Evolutionary conservation across 2,797 vertebrate genomes (phyloP).

Genomic region (Pteropus rufus): DNA sequence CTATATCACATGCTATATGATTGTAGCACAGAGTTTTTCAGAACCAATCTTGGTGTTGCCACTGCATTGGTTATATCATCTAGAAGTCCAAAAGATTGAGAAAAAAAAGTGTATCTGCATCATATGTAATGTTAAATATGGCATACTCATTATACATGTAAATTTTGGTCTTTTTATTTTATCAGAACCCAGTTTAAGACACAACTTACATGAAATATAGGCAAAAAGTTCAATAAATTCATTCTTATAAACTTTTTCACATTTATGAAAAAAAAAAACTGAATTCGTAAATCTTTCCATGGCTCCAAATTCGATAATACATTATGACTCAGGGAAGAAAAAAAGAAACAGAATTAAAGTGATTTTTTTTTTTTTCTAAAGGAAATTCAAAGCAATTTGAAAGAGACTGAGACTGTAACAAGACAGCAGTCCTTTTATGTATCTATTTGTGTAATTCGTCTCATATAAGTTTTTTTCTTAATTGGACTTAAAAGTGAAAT

Average conservation of each 20-base stretch:
- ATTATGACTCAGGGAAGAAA: not conserved
- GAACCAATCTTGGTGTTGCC: not conserved
- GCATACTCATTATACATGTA: not conserved
- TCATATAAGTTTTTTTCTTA: not conserved
- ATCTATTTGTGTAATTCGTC: slow-evolving; percentile 19
- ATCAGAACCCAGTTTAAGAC: not conserved
- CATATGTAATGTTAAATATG: not conserved
- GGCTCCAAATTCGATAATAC: not conserved
- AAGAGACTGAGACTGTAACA: not conserved
- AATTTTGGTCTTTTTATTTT: not conserved
- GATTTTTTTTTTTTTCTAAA: not conserved
- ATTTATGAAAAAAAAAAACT: not conserved
- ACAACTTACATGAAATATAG: not conserved
- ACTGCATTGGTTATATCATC: not conserved
- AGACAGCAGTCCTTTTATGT: not conserved
- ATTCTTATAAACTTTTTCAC: not conserved
- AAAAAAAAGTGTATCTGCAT: not conserved
- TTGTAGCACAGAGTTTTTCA: not conserved
- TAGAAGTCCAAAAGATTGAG: not conserved
- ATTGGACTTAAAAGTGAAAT: slow-evolving; percentile 18
- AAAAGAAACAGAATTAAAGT: not conserved
- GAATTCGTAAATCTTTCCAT: not conserved
- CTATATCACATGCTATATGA: not conserved
- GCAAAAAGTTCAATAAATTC: not conserved
- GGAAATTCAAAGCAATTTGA: slow-evolving; percentile 26